These are phyloP conservation scores for Cactoblastis cactorum DNA, from an alignment of 2,888 invertebrate genomes.

Conservation along the genomic window DNA sequence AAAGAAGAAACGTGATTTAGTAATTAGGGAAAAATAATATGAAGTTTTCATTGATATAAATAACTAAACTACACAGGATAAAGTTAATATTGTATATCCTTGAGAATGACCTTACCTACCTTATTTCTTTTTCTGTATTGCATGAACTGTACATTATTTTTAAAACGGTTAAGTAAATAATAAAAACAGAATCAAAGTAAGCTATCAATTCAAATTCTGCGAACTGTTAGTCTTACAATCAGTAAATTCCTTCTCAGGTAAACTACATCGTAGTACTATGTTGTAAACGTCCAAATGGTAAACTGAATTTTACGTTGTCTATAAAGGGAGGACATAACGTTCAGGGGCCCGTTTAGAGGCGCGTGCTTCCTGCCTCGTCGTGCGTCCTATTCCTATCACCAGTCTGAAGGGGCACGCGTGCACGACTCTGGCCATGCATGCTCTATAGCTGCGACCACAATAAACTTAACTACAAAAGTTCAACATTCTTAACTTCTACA, in stretches of 20 bases:
- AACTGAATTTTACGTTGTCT: slow-evolving; percentile 51
- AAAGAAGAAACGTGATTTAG: not conserved
- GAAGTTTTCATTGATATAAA: not conserved
- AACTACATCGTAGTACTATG: not conserved
- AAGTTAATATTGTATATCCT: too few species aligned
- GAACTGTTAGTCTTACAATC: not conserved
- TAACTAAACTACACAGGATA: not conserved
- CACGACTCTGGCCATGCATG: slow-evolving; percentile 21
- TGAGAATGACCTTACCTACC: too few species aligned
- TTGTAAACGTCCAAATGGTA: slow-evolving; percentile 12
- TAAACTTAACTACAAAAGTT: not conserved
- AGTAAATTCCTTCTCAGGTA: not conserved
- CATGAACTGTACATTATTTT: too few species aligned
- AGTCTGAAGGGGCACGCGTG: slow-evolving; percentile 44
- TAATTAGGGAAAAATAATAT: not conserved
- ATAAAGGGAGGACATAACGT: slow-evolving; percentile 37
- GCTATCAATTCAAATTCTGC: too few species aligned
- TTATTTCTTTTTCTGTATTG: too few species aligned
- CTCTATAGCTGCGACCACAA: not conserved
- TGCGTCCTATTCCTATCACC: slow-evolving; percentile 4
- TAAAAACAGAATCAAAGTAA: too few species aligned
- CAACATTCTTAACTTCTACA: not conserved
- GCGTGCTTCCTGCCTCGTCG: slow-evolving; percentile 61
- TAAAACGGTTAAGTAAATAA: too few species aligned
- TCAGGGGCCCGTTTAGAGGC: slow-evolving; percentile 44